These are phyloP conservation scores for Epistrophe eligans DNA, from an alignment of 2,888 invertebrate species.

Conservation along the genomic window DNA sequence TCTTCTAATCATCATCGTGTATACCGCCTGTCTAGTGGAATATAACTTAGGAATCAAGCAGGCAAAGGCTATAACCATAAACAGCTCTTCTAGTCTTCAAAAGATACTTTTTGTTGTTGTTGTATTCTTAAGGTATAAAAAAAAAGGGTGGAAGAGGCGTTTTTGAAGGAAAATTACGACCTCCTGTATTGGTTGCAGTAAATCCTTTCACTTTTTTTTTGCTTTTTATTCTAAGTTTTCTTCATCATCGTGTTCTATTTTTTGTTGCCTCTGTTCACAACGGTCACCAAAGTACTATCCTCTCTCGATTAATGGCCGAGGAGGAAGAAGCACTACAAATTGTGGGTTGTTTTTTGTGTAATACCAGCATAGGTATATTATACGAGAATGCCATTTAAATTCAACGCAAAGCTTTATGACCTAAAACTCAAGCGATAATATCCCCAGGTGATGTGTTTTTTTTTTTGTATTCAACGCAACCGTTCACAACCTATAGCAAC, in stretches of 20 bases:
- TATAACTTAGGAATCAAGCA: constrained; percentile 14
- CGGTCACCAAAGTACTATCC: constrained; percentile 63
- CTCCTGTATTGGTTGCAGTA: constrained; percentile 51
- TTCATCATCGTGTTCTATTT: constrained; percentile 36
- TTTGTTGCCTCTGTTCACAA: constrained; percentile 34
- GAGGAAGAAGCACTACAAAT: constrained; percentile 38
- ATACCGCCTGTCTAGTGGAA: constrained; percentile 8
- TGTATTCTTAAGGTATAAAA: neutral
- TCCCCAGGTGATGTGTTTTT: constrained; percentile 67
- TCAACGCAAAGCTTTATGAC: constrained; percentile 66
- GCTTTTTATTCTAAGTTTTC: constrained; percentile 2
- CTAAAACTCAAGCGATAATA: constrained; percentile 73
- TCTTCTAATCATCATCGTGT: no score
- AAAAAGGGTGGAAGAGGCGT: constrained; percentile 14
- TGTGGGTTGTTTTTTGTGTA: constrained; percentile 20
- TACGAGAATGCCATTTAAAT: constrained; percentile 59
- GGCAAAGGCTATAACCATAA: constrained; percentile 35
- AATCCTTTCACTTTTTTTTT: constrained; percentile 62
- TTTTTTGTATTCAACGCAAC: constrained; percentile 33
- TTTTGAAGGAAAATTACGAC: constrained; percentile 47
- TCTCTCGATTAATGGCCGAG: constrained; percentile 59
- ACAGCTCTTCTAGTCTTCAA: constrained; percentile 17
- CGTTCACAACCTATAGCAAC: neutral
- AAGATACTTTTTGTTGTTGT: neutral
- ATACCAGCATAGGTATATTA: constrained; percentile 11